Base-by-base conservation (phyloP, 2,797 vertebrate species). In the Denticeps clupeoides region DNA sequence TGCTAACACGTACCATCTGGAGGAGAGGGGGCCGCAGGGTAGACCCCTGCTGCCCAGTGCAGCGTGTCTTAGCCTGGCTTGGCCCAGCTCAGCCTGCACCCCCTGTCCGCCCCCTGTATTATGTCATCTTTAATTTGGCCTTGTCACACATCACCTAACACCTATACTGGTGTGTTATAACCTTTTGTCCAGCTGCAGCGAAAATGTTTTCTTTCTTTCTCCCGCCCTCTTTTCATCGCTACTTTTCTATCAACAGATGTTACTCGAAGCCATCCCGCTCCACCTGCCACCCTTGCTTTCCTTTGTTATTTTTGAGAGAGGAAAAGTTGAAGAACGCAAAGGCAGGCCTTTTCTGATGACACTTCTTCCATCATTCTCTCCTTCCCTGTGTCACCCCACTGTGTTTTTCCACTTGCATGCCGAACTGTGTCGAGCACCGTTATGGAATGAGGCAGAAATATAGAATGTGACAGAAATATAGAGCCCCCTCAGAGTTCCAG, bases 1-100 rank as follows among this genome's bases (percentile, higher is more conserved):
- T 67, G 70, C 75, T 85, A 83, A 85, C 76, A 27, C 55, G 61
- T 81, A 81, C 83, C 82, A 85, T 83, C 82, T 85, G 83, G 78
- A 79, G 67, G 63, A 37, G 22, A 23, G 67, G 62, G 72, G 75
- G 73, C 78, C 69, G 66, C 68, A 63, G 77, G 72, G 67, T 68
- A 77, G 74, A 73, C 78, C 73, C 73, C 74, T 68, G 71, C 72
- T 82, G 75, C 75, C 80, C 80, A 67, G 68, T 65, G 28, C 24
- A 56, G 40, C 57, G 49, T 56, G 44, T 50, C 32, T 59, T 28
- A 27, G 37, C 24, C 24, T 43, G 42, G 37, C 37, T 33, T 49
- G 46, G 23, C 45, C 50, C 44, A 35, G 32, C 16, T 16, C 12
- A 32, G 29, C 8, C 29, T 32, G 29, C 45, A 35, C 18, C 31